Evolutionary conservation across 2,797 vertebrate species (phyloP).

Genomic region (Otus scops): DNA sequence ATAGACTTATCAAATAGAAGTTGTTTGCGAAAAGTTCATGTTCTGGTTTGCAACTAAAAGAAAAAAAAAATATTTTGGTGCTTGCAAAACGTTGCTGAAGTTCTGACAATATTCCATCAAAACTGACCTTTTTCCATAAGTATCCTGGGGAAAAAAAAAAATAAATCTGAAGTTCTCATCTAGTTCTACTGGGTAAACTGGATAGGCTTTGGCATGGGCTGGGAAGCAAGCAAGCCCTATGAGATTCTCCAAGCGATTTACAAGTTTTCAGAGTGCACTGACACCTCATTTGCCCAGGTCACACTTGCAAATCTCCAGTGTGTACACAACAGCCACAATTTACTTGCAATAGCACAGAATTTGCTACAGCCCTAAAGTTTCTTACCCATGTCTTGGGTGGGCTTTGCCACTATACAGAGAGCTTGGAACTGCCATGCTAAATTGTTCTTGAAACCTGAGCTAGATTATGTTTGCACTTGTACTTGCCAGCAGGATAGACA

Average conservation of each 20-base stretch:
- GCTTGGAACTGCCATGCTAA: neutral
- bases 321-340: neutral
- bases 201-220: neutral
- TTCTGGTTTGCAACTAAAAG: too few species aligned
- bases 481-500: neutral
- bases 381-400: neutral
- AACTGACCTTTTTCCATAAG: neutral
- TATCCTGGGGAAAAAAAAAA: neutral
- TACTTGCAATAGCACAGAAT: neutral
- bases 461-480: neutral
- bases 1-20: neutral
- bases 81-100: neutral
- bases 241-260: neutral
- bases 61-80: neutral
- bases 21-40: neutral
- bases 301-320: neutral
- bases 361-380: neutral
- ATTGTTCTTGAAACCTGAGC: neutral
- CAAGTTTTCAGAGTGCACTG: neutral
- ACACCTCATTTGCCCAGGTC: neutral
- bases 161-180: neutral
- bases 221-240: neutral
- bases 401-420: neutral
- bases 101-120: neutral
- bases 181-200: neutral